phyloP scores from a whole-genome alignment of 1,140 invertebrate genomes.

The Listronotus oregonensis region DNA sequence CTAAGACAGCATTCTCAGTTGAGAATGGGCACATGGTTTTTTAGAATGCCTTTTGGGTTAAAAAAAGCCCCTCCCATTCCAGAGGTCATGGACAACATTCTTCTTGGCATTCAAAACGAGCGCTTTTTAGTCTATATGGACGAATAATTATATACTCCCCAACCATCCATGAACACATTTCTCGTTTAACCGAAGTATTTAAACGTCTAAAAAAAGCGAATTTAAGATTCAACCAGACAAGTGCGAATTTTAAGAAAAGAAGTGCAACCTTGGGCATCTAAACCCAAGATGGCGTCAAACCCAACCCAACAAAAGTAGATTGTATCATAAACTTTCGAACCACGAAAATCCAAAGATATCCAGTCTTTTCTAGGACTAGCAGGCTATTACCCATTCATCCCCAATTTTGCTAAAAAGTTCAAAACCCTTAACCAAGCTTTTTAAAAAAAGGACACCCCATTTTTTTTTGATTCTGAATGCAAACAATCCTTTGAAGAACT shows the following conservation, averaged over 20 bases:
- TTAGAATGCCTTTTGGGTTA: too few relatives aligned
- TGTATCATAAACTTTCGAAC: slow-evolving; percentile 39
- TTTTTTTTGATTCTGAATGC: slow-evolving; percentile 27
- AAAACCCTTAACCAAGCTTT: slow-evolving; percentile 36
- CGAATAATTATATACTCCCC: too few relatives aligned
- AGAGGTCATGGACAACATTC: too few relatives aligned
- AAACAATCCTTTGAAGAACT: slow-evolving; percentile 37
- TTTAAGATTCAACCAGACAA: slow-evolving; percentile 44
- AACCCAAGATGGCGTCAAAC: slow-evolving; percentile 40
- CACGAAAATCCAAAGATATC: slow-evolving; percentile 44
- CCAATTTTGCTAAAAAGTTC: slow-evolving; percentile 43
- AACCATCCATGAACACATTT: too few relatives aligned
- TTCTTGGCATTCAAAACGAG: too few relatives aligned
- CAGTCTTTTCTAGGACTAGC: slow-evolving; percentile 43
- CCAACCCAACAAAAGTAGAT: slow-evolving; percentile 41
- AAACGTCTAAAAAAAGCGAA: too few relatives aligned
- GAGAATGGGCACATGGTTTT: too few relatives aligned
- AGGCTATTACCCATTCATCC: slow-evolving; percentile 47
- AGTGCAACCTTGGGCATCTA: slow-evolving; percentile 49
- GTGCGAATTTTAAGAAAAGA: slow-evolving; percentile 53
- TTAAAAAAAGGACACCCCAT: slow-evolving; percentile 45
- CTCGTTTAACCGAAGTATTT: too few relatives aligned
- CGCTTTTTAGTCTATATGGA: too few relatives aligned
- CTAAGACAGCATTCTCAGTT: too few relatives aligned
- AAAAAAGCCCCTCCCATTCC: too few relatives aligned